phyloP scores from a whole-genome alignment of 2,888 invertebrate genomes.

The Nemoura dubitans region DNA sequence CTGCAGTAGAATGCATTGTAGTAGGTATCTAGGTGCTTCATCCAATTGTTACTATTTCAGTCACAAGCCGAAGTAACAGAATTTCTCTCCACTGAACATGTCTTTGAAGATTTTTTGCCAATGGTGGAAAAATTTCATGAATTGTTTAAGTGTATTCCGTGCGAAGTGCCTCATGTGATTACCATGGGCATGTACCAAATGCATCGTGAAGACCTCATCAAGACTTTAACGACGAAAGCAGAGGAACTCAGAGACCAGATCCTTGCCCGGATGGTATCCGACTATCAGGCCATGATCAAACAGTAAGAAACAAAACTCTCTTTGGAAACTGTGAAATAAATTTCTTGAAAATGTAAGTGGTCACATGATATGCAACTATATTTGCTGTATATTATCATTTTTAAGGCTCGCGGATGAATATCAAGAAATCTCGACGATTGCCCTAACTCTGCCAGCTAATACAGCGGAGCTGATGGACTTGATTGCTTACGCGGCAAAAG shows the following conservation, averaged over 20 bases:
- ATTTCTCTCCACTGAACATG: constrained; percentile 71
- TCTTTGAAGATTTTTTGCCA: constrained; percentile 60
- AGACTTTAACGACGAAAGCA: constrained; percentile 74
- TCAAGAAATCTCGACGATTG: constrained; percentile 78
- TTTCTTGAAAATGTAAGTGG: too few species aligned
- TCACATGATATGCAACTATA: too few species aligned
- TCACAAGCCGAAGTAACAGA: constrained; percentile 69
- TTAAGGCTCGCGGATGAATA: constrained; percentile 85
- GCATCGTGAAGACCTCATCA: constrained; percentile 80
- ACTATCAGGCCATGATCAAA: constrained; percentile 82
- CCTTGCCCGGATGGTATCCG: constrained; percentile 76
- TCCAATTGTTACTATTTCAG: too few species aligned
- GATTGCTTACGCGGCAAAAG: constrained; percentile 77
- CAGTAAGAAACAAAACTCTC: constrained; percentile 64
- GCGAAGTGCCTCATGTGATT: constrained; percentile 70
- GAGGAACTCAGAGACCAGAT: constrained; percentile 74
- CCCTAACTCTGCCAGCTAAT: constrained; percentile 80
- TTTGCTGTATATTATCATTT: background rate
- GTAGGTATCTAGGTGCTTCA: too few species aligned
- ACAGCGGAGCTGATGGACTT: constrained; percentile 88
- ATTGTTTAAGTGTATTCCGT: constrained; percentile 62
- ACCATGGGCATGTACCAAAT: constrained; percentile 87
- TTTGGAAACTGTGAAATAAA: too few species aligned
- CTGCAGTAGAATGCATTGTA: too few species aligned
- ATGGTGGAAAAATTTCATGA: constrained; percentile 60